Evolutionary conservation across 2,888 invertebrate genomes (phyloP).

Genomic region (Brassicogethes aeneus): DNA sequence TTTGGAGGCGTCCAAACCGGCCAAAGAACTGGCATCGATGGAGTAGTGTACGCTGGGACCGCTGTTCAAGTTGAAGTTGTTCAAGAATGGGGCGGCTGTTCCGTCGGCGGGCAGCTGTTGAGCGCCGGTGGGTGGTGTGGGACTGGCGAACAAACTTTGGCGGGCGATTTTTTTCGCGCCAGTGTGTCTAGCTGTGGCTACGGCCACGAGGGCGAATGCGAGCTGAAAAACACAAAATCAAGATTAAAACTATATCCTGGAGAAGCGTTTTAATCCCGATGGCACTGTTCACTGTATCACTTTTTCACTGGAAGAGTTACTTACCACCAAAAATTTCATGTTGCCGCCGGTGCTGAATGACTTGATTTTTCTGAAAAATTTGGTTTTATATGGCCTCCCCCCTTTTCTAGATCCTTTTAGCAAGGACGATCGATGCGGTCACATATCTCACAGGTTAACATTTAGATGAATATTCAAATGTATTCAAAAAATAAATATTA

Average conservation of each 20-base stretch:
- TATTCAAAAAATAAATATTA: neutral
- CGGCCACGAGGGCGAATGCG: neutral
- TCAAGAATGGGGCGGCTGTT: too few relatives aligned
- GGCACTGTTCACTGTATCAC: neutral
- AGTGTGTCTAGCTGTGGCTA: neutral
- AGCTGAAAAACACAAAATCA: neutral
- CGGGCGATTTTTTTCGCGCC: neutral
- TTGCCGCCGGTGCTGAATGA: conserved; percentile 8
- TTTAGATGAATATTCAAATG: conserved; percentile 21
- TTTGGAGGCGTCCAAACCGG: neutral
- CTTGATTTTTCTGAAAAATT: conserved; percentile 17
- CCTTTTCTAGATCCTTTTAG: conserved; percentile 33
- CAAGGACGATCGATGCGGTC: conserved; percentile 32
- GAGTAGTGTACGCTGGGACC: neutral
- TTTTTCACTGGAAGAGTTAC: conserved; percentile 16
- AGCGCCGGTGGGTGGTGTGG: neutral
- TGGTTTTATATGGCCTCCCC: conserved; percentile 27
- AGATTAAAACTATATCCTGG: too few relatives aligned
- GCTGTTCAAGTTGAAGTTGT: neutral
- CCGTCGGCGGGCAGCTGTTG: too few relatives aligned
- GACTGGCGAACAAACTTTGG: neutral
- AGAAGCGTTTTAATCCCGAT: too few relatives aligned
- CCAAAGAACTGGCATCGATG: neutral
- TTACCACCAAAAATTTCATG: conserved; percentile 32
- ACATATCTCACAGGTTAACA: conserved; percentile 25